phyloP scores from a whole-genome alignment of 2,888 invertebrate species.

The Phoronis australis region DNA sequence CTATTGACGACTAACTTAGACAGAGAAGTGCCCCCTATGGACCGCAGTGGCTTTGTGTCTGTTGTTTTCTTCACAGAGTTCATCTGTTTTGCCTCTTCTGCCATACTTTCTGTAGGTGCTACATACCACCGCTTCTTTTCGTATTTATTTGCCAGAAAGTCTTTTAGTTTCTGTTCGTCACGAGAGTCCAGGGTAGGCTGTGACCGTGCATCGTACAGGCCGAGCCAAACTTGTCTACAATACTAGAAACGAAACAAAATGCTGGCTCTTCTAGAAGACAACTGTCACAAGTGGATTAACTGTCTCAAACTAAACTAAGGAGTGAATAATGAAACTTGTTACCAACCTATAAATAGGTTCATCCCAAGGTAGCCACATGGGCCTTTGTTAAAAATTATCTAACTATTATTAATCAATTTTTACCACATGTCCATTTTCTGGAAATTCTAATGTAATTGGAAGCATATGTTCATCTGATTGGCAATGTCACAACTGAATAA shows the following conservation, averaged over 20 bases:
- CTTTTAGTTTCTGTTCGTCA: slow-evolving; percentile 85
- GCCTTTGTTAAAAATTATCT: no score
- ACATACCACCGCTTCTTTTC: slow-evolving; percentile 75
- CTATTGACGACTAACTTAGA: slow-evolving; percentile 32
- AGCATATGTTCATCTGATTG: no score
- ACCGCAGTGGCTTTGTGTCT: slow-evolving; percentile 51
- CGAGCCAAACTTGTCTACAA: slow-evolving; percentile 88
- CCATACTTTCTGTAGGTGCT: slow-evolving; percentile 54
- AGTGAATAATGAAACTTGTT: no score
- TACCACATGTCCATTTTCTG: no score
- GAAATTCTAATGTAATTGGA: no score
- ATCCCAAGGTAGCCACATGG: neutral
- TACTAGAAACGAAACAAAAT: slow-evolving; percentile 55
- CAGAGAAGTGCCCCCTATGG: slow-evolving; percentile 47
- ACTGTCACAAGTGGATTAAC: no score
- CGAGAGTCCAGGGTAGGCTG: slow-evolving; percentile 62
- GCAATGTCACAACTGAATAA: no score
- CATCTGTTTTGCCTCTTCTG: slow-evolving; percentile 44
- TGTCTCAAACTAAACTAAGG: no score
- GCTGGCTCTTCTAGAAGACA: no score
- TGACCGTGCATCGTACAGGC: slow-evolving; percentile 63
- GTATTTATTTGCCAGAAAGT: slow-evolving; percentile 91
- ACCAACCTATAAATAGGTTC: neutral
- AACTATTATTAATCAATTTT: no score
- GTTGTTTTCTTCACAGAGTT: slow-evolving; percentile 35